Percentiles rank a stretch among this genome's conserved stretches.
Evolutionary conservation across 2,888 invertebrate genomes (phyloP).

Genomic region (Notodonta dromedarius): DNA sequence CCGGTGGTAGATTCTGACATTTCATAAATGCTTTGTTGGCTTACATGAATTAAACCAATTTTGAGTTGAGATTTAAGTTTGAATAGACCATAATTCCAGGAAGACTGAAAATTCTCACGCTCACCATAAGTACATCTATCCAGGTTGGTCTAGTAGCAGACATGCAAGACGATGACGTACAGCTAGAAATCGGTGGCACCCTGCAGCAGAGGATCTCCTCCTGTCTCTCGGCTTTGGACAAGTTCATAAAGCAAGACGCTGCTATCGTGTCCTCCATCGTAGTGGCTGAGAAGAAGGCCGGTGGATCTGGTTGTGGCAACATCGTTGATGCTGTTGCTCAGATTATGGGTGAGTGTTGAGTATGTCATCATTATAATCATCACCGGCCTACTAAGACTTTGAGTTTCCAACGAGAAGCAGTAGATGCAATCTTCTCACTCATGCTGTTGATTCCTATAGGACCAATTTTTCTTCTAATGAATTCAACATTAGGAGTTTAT

Average conservation of each 20-base stretch:
- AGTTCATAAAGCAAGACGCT: conserved; percentile 88
- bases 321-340: conserved; percentile 90
- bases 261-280: conserved; percentile 93
- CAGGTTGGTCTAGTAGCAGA: conserved; percentile 91
- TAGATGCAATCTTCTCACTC: too few species aligned
- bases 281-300: conserved; percentile 91
- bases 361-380: not conserved
- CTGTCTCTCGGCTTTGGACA: conserved; percentile 90
- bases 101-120: not conserved
- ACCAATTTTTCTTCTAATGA: too few species aligned
- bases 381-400: too few species aligned
- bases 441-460: too few species aligned
- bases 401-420: too few species aligned
- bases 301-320: conserved; percentile 85
- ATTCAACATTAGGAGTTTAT: too few species aligned
- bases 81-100: too few species aligned
- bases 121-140: not conserved
- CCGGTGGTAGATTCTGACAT: too few species aligned
- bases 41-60: too few species aligned
- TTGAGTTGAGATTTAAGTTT: too few species aligned
- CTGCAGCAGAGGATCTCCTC: conserved; percentile 93
- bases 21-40: too few species aligned
- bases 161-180: conserved; percentile 87
- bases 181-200: conserved; percentile 90
- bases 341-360: conserved; percentile 80